Base-by-base conservation (phyloP, 1,140 invertebrate genomes). In the Ceratosolen solmsi region DNA sequence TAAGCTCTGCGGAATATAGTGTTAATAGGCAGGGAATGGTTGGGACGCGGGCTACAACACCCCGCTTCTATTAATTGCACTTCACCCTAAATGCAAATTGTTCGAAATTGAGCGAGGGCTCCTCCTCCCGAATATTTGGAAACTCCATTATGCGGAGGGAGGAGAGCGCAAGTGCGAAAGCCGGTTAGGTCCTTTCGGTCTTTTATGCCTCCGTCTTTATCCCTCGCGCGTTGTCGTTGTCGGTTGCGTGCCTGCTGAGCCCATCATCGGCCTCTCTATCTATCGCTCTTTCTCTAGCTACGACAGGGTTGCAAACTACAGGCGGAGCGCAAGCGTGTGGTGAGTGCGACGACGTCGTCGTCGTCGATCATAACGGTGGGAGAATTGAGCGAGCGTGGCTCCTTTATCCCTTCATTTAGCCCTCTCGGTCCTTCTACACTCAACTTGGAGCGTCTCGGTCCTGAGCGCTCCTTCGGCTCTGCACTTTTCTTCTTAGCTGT, bases 71-170 rank as follows among this genome's bases (percentile, higher is more conserved):
- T 92, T 91, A 92, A 92, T 92, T 92, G 90, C 90, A 90, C 89
- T 91, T 91, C 89, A 90, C 90, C 90, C 89, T 91, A 90, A 91
- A 92, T 91, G 91, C 89, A 92, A 92, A 92, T 92, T 91, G 90
- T 91, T 91, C 88, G 88, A 91, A 91, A 92, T 91, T 91, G 90
- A 90, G 90, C 89, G 90, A 91, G 90, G 88, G 58, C 9, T n/a
- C 90, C 90, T 90, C 87, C 90, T 77, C 73, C 87, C 89, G 90
- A 92, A 91, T 92, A 91, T 91, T 91, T 91, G 90, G 89, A 91
- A 92, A 92, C 89, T 91, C 89, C 91, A 92, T 91, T 92, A 92
- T 87, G 86, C 86, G 63, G 60, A 20, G 56, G 25, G 58, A 9
- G 51, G 30, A 54, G 56, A 17, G 87, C 87, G 84, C 86, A 87